Evolutionary conservation across 2,888 invertebrate species (phyloP), one percentile per base, ranked within the genome.

Genomic region (Cistogaster globosa): DNA sequence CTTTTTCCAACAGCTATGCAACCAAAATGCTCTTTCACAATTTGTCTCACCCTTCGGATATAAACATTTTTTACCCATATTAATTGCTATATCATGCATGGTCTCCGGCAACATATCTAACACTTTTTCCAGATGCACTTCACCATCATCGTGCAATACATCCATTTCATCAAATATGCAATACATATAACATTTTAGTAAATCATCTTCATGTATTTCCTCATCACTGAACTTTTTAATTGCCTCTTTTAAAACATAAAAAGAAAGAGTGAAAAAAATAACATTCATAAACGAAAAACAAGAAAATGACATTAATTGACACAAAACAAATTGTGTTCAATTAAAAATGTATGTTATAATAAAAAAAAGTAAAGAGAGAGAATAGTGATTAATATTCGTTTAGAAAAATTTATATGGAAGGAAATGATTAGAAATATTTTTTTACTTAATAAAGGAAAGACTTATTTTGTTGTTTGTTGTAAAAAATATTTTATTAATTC

Each of bases 21-120:
- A 84, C 89, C 90, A 91, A 87, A 90, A 91, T 20, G 90, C 91
- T 45, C 90, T 88, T 55, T 91, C 90, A 86, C 91, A 91, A 48
- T 88, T 88, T 11, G 87, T 89, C 65, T 89, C 89, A 18, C 89
- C 89, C 76, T 89, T 83, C 8, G 90, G 88, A 83, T 89, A 88
- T 1, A 89, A 83, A 83, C 89, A 90, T 78, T 32, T 71, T 77
- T 89, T 89, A 18, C 88, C 88, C 90, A 90, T 89, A 75, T 90
- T 87, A 36, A 89, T 16, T 51, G 88, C 89, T 79, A 90, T 88
- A 26, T 88, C 88, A 76, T 88, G 88, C 87, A 90, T 84, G 8
- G 87, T 84, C 14, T 88, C 87, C 55, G 90, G 89, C 36, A 89
- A 55, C 80, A 82, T 85, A 48, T 88, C 87, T 48, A 86, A 88